Base-by-base conservation (phyloP, 2,113 vertebrate genomes). In the Quiscalus mexicanus region DNA sequence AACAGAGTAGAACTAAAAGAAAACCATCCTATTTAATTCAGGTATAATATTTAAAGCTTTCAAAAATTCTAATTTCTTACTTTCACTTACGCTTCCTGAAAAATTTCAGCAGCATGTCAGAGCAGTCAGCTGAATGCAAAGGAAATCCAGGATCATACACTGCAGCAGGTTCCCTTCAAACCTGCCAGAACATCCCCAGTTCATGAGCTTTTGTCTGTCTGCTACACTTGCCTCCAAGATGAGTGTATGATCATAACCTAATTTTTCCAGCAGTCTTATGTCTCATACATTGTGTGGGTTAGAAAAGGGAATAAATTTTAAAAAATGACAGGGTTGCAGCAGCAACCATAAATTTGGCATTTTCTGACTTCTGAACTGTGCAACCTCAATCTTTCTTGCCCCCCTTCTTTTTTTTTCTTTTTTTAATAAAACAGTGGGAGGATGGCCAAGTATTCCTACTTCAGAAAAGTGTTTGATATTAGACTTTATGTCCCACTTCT, bases 331-430 rank as follows among this genome's bases (percentile, higher is more conserved):
- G 12, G 22, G 41, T 27, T 64, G 44, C 24, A 83, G 63, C 63
- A 89, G 27, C 19, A 91, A 71, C 20, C 41, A 69, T 27, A 87
- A 86, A 60, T 47, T 24, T 70, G 41, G 50, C 12, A 62, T 84
- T 94, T 90, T 42, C 44, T 33, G 16, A 83, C 71, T 86, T 84
- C 23, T 37, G 39, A 52, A 75, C 45, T 64, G 50, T 11, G 6
- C 18, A 89, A 39, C 24, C 33, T 84, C 59, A 76, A 16, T 77
- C 39, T 39, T 75, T 35, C 19, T 30, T 20, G 22, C 4, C 3
- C 5, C 2, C 2, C 12, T 7, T 4, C 14, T 4, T 8, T 9
- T 28, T 49, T 42, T 11, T 11, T 30, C 30, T 14, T 35, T 69
- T n/a, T 62, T 84, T 17, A 11, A 78, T 75, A 67, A 53, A 91